Conservation (phyloP, 2,113 vertebrate species). For the Actenoides lindsayi region DNA sequence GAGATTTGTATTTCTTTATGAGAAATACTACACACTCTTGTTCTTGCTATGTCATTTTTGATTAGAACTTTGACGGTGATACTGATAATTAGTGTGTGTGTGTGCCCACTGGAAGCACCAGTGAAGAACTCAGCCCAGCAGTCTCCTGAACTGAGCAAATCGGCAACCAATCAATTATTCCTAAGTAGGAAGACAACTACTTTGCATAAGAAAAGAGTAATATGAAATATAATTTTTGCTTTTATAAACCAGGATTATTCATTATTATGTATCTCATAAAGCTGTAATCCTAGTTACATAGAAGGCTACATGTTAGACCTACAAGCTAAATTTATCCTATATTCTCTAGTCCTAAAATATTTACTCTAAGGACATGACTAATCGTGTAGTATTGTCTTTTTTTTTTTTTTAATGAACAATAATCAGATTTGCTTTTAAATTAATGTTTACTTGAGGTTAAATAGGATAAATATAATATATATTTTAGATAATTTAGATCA, state of each 20-base stretch:
- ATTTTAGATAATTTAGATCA: neutral
- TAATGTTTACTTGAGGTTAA: neutral
- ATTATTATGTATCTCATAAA: neutral
- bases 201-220: conserved; percentile 16
- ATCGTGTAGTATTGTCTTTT: neutral
- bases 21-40: neutral
- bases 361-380: neutral
- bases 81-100: neutral
- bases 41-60: neutral
- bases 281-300: conserved; percentile 8
- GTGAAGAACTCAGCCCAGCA: neutral
- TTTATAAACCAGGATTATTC: conserved; percentile 19
- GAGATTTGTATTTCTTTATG: neutral
- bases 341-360: neutral
- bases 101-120: neutral
- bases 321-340: neutral
- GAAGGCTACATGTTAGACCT: neutral
- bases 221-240: neutral
- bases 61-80: neutral
- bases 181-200: neutral
- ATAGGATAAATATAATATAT: neutral
- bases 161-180: conserved; percentile 1
- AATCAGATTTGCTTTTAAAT: neutral
- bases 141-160: neutral
- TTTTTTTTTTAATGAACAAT: neutral